Evolutionary conservation across 2,888 invertebrate genomes (phyloP).

Genomic region (Suillia variegata): DNA sequence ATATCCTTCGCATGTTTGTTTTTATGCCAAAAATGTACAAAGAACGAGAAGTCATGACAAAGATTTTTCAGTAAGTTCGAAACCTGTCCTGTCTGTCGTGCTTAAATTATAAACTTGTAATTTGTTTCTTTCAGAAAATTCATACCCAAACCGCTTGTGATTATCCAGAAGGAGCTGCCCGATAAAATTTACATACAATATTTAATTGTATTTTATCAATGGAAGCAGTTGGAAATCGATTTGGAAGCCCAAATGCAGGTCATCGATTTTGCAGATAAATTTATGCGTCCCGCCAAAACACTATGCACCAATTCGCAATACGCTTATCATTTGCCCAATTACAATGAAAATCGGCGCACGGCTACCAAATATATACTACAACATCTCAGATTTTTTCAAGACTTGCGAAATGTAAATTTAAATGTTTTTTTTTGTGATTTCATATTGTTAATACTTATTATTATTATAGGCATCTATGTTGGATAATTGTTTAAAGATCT

Average conservation of each 20-base stretch:
- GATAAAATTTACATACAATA: conserved; percentile 47
- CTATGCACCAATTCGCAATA: conserved; percentile 36
- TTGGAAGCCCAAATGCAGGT: conserved; percentile 33
- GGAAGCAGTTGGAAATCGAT: conserved; percentile 40
- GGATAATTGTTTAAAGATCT: conserved; percentile 17
- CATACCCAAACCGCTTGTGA: not conserved
- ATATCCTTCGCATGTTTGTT: conserved; percentile 36
- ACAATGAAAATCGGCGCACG: conserved; percentile 23
- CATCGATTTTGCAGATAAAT: conserved; percentile 39
- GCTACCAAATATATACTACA: conserved; percentile 44
- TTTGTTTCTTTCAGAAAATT: not conserved
- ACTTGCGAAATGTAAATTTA: conserved; percentile 34
- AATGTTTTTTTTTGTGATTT: not conserved
- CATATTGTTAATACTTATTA: conserved; percentile 2
- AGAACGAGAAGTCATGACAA: conserved; percentile 38
- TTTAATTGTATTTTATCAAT: conserved; percentile 46
- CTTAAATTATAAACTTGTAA: not conserved
- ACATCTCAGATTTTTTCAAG: conserved; percentile 37
- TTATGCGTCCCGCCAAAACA: conserved; percentile 43
- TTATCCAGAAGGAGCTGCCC: conserved; percentile 40
- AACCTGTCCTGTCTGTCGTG: no score
- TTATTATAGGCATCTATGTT: conserved; percentile 22
- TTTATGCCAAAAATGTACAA: conserved; percentile 43
- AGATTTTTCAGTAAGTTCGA: conserved; percentile 40
- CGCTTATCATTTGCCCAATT: conserved; percentile 39